Conservation (phyloP, 2,797 vertebrate species). For the Siniperca scherzeri region DNA sequence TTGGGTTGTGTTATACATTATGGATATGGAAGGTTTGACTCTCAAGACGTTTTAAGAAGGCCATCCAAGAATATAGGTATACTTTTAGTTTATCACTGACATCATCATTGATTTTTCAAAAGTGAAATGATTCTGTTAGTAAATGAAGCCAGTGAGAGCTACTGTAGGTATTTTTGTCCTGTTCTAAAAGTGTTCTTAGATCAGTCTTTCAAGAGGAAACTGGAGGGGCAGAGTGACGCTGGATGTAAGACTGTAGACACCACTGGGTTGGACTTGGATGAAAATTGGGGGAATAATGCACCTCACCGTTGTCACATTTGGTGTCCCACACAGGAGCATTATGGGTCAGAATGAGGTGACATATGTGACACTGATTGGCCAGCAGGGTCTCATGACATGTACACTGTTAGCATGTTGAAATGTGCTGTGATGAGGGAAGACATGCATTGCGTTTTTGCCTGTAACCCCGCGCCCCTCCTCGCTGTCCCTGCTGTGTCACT, state of each 20-base stretch:
- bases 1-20: not conserved
- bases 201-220: not conserved
- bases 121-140: not conserved
- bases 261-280: conserved; percentile 6
- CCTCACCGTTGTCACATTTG: not conserved
- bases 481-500: not conserved
- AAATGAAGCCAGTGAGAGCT: not conserved
- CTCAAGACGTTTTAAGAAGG: not conserved
- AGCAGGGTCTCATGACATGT: not conserved
- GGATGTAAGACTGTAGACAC: not conserved
- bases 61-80: not conserved
- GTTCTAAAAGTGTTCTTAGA: not conserved
- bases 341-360: conserved; percentile 18
- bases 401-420: not conserved
- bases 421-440: not conserved
- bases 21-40: not conserved
- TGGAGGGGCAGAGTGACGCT: not conserved
- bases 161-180: not conserved
- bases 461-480: not conserved
- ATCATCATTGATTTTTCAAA: not conserved
- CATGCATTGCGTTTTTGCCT: not conserved
- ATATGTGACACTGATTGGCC: conserved; percentile 4
- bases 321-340: not conserved
- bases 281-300: not conserved
- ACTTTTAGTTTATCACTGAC: too few species aligned